Conservation (phyloP, 2,113 vertebrate genomes). For the Poeciliopsis occidentalis region DNA sequence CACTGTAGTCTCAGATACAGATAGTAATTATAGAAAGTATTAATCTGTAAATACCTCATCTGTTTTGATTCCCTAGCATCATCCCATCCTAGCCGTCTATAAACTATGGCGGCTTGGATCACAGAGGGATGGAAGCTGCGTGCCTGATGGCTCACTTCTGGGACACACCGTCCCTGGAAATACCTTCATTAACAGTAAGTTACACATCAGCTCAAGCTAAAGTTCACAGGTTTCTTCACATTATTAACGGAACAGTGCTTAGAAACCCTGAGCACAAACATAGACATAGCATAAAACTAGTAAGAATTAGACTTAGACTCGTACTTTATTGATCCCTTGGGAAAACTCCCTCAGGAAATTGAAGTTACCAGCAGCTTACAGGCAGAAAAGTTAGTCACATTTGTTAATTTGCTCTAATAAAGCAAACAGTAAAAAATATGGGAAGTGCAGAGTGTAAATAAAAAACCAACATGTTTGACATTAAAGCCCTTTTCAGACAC, state of each 20-base stretch:
- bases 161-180: constrained; percentile 1
- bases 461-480: neutral
- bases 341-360: too few species aligned
- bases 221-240: neutral
- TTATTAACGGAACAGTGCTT: neutral
- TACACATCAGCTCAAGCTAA: constrained; percentile 21
- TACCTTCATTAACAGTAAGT: neutral
- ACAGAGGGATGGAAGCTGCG: constrained; percentile 1
- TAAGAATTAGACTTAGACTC: too few species aligned
- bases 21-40: too few species aligned
- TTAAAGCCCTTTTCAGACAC: neutral
- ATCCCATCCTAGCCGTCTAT: neutral
- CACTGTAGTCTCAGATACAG: too few species aligned
- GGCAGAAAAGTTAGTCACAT: too few species aligned
- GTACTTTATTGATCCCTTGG: too few species aligned
- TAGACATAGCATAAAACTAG: neutral
- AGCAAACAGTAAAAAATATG: too few species aligned
- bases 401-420: too few species aligned
- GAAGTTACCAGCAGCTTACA: too few species aligned
- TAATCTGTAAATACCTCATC: too few species aligned
- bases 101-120: constrained; percentile 1
- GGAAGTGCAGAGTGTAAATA: too few species aligned
- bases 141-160: neutral
- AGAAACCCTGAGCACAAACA: neutral
- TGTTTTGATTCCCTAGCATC: too few species aligned